Conservation (phyloP, 2,888 invertebrate genomes). For the Stenotaenia linearis region DNA sequence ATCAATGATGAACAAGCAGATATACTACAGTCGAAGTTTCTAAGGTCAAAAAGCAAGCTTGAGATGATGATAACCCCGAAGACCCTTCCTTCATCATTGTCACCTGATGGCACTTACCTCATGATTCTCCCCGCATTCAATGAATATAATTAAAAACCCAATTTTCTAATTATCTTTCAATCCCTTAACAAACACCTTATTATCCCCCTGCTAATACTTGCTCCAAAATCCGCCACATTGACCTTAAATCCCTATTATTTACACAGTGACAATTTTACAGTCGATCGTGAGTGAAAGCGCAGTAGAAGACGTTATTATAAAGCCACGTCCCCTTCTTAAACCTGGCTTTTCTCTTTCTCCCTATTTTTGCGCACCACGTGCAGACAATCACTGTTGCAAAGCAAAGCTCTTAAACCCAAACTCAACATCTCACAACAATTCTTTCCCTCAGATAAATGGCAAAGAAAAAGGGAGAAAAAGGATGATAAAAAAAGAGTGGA, state of each 20-base stretch:
- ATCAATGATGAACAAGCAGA: slow-evolving; percentile 1
- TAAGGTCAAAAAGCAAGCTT: slow-evolving; percentile 1
- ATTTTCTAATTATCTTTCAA: not conserved
- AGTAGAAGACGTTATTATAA: not conserved
- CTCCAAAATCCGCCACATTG: not conserved
- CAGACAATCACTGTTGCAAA: slow-evolving; percentile 15
- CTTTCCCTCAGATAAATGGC: not conserved
- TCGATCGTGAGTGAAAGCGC: not conserved
- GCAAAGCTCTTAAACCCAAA: slow-evolving; percentile 15
- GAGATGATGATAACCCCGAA: not conserved
- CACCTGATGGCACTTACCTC: not conserved
- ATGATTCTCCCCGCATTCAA: not conserved
- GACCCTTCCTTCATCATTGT: not conserved
- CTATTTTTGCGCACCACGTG: not conserved
- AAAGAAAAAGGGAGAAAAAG: slow-evolving; percentile 11
- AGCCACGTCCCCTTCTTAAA: not conserved
- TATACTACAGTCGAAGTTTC: not conserved
- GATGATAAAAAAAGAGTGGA: not conserved
- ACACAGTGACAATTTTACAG: not conserved
- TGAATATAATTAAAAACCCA: not conserved
- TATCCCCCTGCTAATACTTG: not conserved
- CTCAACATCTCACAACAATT: not conserved
- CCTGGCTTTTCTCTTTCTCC: not conserved
- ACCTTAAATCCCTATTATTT: not conserved
- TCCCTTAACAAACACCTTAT: not conserved